Conservation (phyloP, 2,113 vertebrate species). For the Toxotes chatareus region DNA sequence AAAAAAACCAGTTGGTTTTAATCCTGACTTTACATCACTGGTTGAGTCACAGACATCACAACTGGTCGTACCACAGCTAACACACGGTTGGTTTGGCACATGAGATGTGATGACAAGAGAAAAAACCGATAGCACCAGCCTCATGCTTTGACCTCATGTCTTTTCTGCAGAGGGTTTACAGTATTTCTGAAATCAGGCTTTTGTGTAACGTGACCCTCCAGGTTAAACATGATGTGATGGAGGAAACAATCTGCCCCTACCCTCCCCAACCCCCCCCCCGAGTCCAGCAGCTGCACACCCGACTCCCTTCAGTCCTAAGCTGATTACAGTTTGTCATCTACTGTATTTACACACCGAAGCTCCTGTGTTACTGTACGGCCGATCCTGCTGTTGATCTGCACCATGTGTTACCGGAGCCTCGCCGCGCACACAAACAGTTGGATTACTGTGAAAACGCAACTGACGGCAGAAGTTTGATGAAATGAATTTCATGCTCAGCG, state of each 20-base stretch:
- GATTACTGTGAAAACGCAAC: background rate
- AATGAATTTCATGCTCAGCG: background rate
- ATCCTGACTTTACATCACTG: background rate
- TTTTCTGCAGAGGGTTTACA: constrained; percentile 3
- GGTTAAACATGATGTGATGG: background rate
- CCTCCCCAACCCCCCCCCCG: rapidly evolving
- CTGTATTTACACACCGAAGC: constrained; percentile 10
- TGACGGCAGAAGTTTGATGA: background rate
- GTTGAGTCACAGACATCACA: no score
- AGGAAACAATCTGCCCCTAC: background rate
- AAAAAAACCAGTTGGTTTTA: background rate
- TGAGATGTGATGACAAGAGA: no score
- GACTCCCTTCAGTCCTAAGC: constrained; percentile 24
- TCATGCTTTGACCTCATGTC: no score
- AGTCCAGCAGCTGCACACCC: constrained; percentile 4
- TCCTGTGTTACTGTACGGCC: background rate
- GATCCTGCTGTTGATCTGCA: background rate
- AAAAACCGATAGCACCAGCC: no score
- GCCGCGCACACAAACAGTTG: background rate
- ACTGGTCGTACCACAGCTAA: no score
- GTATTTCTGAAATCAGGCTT: background rate
- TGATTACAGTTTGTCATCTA: constrained; percentile 23
- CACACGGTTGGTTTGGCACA: no score
- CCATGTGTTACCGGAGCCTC: background rate
- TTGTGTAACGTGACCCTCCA: no score